Evolutionary conservation across 2,888 invertebrate species (phyloP), one percentile per base, ranked within the genome.

Genomic region (Ormyrus pomaceus): DNA sequence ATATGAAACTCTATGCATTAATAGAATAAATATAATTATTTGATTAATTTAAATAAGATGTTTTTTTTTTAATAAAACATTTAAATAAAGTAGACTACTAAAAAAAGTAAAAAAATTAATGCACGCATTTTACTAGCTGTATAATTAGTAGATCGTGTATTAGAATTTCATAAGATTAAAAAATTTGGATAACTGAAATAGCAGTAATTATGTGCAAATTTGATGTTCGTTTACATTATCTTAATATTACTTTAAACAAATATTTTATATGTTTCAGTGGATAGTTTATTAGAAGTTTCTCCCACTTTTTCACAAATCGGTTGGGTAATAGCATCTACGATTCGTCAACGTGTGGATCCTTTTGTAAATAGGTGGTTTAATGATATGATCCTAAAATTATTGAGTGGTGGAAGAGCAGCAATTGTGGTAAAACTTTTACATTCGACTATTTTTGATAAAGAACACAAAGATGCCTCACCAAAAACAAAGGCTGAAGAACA

Each of bases 361-460:
- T 34, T 86, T 3, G 80, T 88, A 53, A 89, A 87, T 68, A 80
- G 81, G 69, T 70, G 86, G 62, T 83, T 90, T 34, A 83, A 87
- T 6, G 85, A 86, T 7, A 84, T 86, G 7, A 80, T 90, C 71
- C 81, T 85, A 5, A 90, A 88, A 77, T 83, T 90, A 34, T 82
- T 90, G 70, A 87, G 88, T 61, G 87, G 87, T 13, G 90, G 89
- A 2, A 87, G 90, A n/a, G 90, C 89, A 34, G 88, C 89, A 5
- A 83, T 86, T 6, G 88, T 89, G 11, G 87, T 90, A 0, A 89
- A 88, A 78, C 84, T 89, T 34, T 79, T 90, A 55, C 87, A 90
- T 10, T 83, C 86, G 9, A 86, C 84, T 56, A 87, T 90, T 81
- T 86, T 88, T 75, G 77, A 82, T 11, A 85, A 83, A 50, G 81